These are phyloP conservation scores for Molossus alvarezi DNA, from an alignment of 2,797 vertebrate genomes.

Conservation along the genomic window DNA sequence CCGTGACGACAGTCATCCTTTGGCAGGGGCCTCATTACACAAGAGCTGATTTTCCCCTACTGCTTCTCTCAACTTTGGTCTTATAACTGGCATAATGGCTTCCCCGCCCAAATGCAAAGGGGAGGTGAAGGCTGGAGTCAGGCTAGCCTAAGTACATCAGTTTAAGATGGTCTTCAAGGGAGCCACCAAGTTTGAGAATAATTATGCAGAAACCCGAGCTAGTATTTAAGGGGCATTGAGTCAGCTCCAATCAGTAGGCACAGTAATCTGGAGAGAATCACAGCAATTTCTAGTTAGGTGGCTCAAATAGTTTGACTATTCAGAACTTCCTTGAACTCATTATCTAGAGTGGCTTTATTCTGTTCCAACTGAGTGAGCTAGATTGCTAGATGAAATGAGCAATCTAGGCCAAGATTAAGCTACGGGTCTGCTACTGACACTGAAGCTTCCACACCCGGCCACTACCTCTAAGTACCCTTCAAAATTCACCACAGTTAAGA, in stretches of 20 bases:
- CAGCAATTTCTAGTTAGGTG: not conserved
- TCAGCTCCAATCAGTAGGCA: not conserved
- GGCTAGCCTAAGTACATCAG: not conserved
- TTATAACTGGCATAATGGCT: not conserved
- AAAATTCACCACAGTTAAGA: not conserved
- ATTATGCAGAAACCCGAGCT: not conserved
- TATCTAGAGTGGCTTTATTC: conserved; percentile 22
- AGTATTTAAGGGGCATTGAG: not conserved
- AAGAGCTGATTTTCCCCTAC: not conserved
- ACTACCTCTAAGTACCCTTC: not conserved
- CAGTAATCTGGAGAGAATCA: conserved; percentile 32
- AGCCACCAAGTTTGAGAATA: conserved; percentile 33
- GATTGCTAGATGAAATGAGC: not conserved
- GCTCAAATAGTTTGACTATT: conserved; percentile 16
- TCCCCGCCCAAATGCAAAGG: conserved; percentile 28
- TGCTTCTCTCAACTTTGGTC: not conserved
- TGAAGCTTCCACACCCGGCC: not conserved
- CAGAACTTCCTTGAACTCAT: conserved; percentile 35
- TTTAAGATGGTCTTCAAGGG: not conserved
- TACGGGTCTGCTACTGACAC: not conserved
- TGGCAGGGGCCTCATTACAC: not conserved
- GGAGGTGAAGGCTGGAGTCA: not conserved
- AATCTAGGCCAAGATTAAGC: not conserved
- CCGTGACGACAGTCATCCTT: not conserved
- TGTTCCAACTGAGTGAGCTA: not conserved